These are phyloP conservation scores for Athalia rosae DNA, from an alignment of 2,888 invertebrate genomes.

Conservation along the genomic window DNA sequence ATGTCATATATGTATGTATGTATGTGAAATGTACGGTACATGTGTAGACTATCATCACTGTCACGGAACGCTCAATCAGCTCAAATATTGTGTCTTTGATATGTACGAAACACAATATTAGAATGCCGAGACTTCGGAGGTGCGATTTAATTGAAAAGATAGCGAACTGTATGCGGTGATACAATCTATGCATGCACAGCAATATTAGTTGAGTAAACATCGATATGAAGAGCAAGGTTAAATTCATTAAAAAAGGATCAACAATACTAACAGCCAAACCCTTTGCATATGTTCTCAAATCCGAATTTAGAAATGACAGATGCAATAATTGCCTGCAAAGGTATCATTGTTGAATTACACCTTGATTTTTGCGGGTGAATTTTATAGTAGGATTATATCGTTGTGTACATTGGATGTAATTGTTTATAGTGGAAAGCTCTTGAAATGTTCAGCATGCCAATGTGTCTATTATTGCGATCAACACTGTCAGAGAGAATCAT, in stretches of 20 bases:
- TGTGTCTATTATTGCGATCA: conserved; percentile 89
- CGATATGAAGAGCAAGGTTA: conserved; percentile 69
- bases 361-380: too few relatives aligned
- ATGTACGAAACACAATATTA: background rate
- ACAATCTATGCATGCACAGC: too few relatives aligned
- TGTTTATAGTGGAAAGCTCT: conserved; percentile 80
- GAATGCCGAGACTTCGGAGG: background rate
- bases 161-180: background rate
- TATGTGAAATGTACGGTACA: background rate
- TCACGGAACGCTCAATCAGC: too few relatives aligned
- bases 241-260: conserved; percentile 77
- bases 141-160: background rate
- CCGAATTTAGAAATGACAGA: conserved; percentile 80
- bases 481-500: conserved; percentile 87
- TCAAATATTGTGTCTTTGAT: too few relatives aligned
- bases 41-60: too few relatives aligned
- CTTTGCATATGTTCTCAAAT: conserved; percentile 83
- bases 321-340: conserved; percentile 83
- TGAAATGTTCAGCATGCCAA: conserved; percentile 89
- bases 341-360: conserved; percentile 52
- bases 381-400: background rate
- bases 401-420: background rate
- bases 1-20: background rate
- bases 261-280: conserved; percentile 84
- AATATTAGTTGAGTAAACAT: background rate